These are phyloP conservation scores for Pantherophis vulpinus DNA, from an alignment of 2,797 vertebrate genomes.

Conservation along the genomic window DNA sequence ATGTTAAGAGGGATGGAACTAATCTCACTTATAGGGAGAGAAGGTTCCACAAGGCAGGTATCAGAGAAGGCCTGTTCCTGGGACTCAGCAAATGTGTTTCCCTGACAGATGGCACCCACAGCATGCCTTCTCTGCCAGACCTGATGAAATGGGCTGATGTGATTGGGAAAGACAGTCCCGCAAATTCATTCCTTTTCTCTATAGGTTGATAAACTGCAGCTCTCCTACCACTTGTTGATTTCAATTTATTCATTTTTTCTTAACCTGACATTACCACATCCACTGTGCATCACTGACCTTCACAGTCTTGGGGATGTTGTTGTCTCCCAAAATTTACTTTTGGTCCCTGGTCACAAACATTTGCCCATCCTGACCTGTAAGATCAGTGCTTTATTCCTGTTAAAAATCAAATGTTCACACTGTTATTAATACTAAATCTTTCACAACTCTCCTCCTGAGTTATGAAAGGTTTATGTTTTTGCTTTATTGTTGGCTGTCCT, in stretches of 20 bases:
- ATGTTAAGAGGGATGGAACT: neutral
- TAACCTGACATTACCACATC: neutral
- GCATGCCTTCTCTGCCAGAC: neutral
- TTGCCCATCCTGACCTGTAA: neutral
- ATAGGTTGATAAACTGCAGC: neutral
- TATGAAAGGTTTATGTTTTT: constrained; percentile 5
- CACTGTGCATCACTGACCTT: neutral
- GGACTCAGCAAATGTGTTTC: neutral
- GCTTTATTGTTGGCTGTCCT: neutral
- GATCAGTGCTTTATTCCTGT: neutral
- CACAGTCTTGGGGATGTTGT: neutral
- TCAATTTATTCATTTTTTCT: neutral
- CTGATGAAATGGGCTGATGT: neutral
- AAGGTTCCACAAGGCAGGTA: neutral
- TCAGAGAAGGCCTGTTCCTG: neutral
- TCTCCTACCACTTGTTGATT: neutral
- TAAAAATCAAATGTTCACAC: neutral
- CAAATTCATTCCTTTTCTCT: neutral
- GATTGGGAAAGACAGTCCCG: neutral
- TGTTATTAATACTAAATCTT: neutral
- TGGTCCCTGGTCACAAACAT: neutral
- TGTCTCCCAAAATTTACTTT: neutral
- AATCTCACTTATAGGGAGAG: neutral
- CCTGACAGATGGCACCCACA: neutral
- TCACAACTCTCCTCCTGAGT: neutral